Base-by-base conservation (phyloP, 2,888 invertebrate species). In the Acleris sparsana region DNA sequence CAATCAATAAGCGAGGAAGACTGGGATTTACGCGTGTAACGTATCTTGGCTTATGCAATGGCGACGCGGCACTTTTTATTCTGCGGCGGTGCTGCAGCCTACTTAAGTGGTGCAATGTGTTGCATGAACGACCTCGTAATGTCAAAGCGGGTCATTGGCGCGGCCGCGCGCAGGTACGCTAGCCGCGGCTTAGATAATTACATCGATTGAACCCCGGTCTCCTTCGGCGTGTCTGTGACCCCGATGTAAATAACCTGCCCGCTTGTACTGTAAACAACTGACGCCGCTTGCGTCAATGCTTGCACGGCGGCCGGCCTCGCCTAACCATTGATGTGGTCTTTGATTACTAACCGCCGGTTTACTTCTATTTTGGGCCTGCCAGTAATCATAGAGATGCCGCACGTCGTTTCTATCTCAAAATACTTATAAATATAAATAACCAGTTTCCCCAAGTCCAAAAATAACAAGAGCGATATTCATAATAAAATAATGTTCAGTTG, bases 241-340 rank as follows among this genome's bases (percentile, higher is more conserved):
- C 90, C 92, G 88, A 90, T 91, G 92, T 90, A 89, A 92, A 92
- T 91, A 92, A 90, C 92, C 91, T 88, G 85, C 84, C 86, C 86
- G 85, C 77, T 83, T 85, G 83, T 86, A 84, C 85, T 86, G 89
- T 91, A 92, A 91, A 92, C 92, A 91, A 86, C 86, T 83, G 86
- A 85, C 83, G 87, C 78, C 73, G 83, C 85, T 88, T 88, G 88
- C 91, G 91, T 90, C 91, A 89, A 89, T 87, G 85, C 78, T 77
- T 80, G 81, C 79, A 79, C 69, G 74, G 71, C 70, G 69, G 62
- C 61, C 59, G 59, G 57, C 72, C 72, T 79, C 78, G 77, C 75
- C 75, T 74, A 73, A 72, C 78, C 82, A 85, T 84, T 83, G 82
- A 84, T 84, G 77, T 78, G 74, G 76, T 78, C 77, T 72, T 67